Percentiles rank a stretch among this genome's conserved stretches.
Conservation (phyloP, 2,888 invertebrate genomes). For the Zelleria hepariella region DNA sequence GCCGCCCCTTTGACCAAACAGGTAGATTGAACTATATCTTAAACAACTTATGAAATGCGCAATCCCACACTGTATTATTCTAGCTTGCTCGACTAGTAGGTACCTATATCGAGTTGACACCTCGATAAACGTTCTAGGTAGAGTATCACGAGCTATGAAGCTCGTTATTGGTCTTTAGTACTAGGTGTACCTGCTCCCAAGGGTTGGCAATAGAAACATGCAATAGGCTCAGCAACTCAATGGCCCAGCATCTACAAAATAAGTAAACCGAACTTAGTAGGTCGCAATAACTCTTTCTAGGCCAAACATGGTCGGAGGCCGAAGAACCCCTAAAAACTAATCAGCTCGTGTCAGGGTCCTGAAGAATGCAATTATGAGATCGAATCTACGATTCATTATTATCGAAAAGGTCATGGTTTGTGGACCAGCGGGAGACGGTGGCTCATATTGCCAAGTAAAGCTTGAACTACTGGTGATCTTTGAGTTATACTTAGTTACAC, state of each 20-base stretch:
- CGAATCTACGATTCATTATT: conserved; percentile 20
- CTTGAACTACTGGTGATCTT: background rate
- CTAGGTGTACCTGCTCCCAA: too few relatives aligned
- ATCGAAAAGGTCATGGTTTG: conserved; percentile 35
- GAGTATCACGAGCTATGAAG: too few relatives aligned
- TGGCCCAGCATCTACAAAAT: too few relatives aligned
- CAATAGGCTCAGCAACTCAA: too few relatives aligned
- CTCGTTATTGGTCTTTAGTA: too few relatives aligned
- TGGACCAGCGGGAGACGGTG: conserved; percentile 36
- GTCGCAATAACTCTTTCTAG: background rate
- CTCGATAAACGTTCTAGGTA: too few relatives aligned
- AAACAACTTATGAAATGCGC: too few relatives aligned
- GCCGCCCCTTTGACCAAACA: background rate
- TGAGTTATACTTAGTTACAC: background rate
- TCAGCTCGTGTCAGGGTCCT: conserved; percentile 25
- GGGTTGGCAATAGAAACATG: too few relatives aligned
- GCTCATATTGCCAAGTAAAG: conserved; percentile 28
- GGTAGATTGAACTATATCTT: background rate
- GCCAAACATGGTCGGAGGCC: background rate
- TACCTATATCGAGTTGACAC: too few relatives aligned
- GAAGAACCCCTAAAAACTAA: conserved; percentile 5
- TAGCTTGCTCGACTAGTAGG: too few relatives aligned
- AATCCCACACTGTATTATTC: too few relatives aligned
- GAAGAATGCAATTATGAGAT: conserved; percentile 21
- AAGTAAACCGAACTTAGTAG: too few relatives aligned